These are phyloP conservation scores for Lepidothrix coronata DNA, from an alignment of 2,113 vertebrate genomes.

Conservation along the genomic window DNA sequence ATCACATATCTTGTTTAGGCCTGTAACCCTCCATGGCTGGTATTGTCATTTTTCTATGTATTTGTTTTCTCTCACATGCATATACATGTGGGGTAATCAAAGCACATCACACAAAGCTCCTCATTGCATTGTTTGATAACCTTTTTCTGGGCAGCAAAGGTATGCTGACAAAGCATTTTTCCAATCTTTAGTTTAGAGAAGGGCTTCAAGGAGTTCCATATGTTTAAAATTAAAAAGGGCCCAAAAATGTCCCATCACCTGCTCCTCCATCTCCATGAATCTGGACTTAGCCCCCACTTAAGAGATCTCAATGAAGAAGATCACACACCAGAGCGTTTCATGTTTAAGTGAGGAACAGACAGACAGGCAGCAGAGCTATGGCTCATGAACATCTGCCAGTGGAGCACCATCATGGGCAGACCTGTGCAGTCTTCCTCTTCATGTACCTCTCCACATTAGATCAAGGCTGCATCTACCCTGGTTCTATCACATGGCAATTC, in stretches of 20 bases:
- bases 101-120: neutral
- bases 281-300: neutral
- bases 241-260: neutral
- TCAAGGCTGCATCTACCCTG: neutral
- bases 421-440: neutral
- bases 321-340: neutral
- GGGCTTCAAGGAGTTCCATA: neutral
- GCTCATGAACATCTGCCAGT: neutral
- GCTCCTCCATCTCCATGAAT: neutral
- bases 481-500: neutral
- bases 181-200: neutral
- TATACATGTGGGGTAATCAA: neutral
- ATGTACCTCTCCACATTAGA: neutral
- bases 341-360: neutral
- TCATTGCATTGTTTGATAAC: neutral
- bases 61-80: neutral
- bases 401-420: neutral
- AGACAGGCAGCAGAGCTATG: neutral
- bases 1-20: neutral
- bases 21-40: neutral
- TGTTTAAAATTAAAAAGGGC: neutral
- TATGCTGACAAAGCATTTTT: neutral
- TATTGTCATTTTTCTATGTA: neutral
- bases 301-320: neutral
- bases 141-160: neutral